Percentiles rank a stretch among this genome's conserved stretches.
Conservation (phyloP, 1,140 invertebrate genomes). For the Cydia splendana region DNA sequence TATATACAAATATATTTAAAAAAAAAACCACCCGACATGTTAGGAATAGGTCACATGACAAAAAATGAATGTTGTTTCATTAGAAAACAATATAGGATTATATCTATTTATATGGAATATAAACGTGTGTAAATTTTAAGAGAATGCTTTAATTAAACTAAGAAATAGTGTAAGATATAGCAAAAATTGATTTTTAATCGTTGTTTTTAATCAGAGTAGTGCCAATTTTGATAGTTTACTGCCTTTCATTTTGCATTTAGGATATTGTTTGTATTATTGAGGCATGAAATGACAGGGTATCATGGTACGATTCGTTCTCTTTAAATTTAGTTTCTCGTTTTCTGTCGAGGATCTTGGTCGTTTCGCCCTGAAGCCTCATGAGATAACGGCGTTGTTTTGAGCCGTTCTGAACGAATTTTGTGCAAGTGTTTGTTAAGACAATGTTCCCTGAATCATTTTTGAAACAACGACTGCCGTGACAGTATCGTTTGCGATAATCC, state of each 20-base stretch:
- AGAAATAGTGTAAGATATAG: slow-evolving; percentile 64
- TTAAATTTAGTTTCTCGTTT: slow-evolving; percentile 32
- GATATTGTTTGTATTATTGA: slow-evolving; percentile 43
- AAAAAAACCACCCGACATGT: slow-evolving; percentile 10
- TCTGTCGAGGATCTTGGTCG: neutral
- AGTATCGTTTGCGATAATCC: neutral
- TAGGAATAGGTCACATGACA: slow-evolving; percentile 18
- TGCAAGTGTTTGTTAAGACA: slow-evolving; percentile 20
- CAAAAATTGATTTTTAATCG: slow-evolving; percentile 39
- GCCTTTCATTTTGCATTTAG: slow-evolving; percentile 58
- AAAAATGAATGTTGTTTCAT: slow-evolving; percentile 19
- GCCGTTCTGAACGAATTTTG: slow-evolving; percentile 21
- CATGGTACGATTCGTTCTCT: slow-evolving; percentile 46
- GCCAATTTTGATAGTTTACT: slow-evolving; percentile 45
- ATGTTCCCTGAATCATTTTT: slow-evolving; percentile 8
- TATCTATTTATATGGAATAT: slow-evolving; percentile 45
- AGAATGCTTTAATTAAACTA: slow-evolving; percentile 76
- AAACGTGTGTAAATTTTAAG: slow-evolving; percentile 65
- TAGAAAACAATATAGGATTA: slow-evolving; percentile 22
- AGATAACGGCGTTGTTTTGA: neutral
- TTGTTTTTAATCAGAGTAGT: slow-evolving; percentile 54
- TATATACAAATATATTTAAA: slow-evolving; percentile 29
- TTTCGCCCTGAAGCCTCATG: neutral
- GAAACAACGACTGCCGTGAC: neutral
- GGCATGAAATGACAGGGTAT: slow-evolving; percentile 74